Evolutionary conservation across 2,113 vertebrate species (phyloP).

Genomic region (Stigmatopora argus): DNA sequence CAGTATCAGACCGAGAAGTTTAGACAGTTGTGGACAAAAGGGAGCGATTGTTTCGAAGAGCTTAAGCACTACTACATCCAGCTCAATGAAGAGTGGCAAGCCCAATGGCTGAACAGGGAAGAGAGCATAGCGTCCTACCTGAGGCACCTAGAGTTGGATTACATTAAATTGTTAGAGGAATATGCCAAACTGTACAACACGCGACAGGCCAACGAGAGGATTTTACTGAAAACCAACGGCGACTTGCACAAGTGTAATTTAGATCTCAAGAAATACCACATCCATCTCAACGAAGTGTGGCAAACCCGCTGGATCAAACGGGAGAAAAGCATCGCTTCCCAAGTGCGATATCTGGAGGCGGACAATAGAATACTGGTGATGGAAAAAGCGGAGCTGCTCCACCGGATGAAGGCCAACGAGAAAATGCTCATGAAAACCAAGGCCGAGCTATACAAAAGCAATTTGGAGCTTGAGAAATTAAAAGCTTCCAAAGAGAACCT

Average conservation of each 20-base stretch:
- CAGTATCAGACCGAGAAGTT: conserved; percentile 7
- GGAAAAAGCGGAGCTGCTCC: conserved; percentile 2
- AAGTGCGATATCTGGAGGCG: neutral
- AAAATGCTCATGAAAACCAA: conserved; percentile 3
- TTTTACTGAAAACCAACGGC: conserved; percentile 1
- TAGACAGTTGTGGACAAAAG: conserved; percentile 3
- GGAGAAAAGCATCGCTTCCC: conserved; percentile 1
- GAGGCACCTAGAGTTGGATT: conserved; percentile 7
- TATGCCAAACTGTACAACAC: conserved; percentile 6
- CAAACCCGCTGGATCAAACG: conserved; percentile 3
- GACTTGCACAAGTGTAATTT: conserved; percentile 2
- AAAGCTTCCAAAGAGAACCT: conserved; percentile 2
- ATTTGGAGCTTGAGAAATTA: neutral
- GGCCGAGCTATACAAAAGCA: conserved; percentile 6
- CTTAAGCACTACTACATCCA: conserved; percentile 4
- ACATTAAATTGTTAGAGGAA: conserved; percentile 5
- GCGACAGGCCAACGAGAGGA: neutral
- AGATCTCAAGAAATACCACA: conserved; percentile 1
- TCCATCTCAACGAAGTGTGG: conserved; percentile 6
- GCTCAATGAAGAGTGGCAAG: conserved; percentile 11
- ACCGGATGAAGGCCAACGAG: neutral
- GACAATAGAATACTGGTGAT: neutral
- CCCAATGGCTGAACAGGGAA: conserved; percentile 1
- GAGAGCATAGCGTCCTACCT: neutral
- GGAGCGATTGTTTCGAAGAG: conserved; percentile 5